A percentile compares a stretch with the other conserved stretches of the same genome.
Evolutionary conservation across 1,140 invertebrate genomes (phyloP).

Genomic region (Drosophila azteca): DNA sequence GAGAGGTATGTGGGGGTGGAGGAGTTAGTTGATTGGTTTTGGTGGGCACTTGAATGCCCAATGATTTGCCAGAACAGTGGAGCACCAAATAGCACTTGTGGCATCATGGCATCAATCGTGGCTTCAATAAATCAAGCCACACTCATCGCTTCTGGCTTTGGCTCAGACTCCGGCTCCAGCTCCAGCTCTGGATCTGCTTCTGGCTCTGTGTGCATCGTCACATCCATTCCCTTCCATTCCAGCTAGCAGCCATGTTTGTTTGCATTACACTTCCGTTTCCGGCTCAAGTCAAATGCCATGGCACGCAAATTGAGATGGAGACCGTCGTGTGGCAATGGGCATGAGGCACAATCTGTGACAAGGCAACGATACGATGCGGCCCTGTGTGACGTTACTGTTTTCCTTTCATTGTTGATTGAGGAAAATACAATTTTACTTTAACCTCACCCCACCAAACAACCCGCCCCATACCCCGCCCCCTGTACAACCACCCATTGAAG

Average conservation of each 20-base stretch:
- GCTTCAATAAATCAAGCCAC: constrained; percentile 62
- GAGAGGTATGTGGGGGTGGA: constrained; percentile 1
- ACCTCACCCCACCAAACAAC: background rate
- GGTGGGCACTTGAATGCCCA: constrained; percentile 53
- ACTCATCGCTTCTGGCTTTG: constrained; percentile 31
- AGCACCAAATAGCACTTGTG: constrained; percentile 56
- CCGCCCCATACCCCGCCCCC: background rate
- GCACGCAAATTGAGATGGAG: constrained; percentile 63
- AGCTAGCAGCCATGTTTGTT: constrained; percentile 36
- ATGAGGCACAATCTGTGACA: constrained; percentile 10
- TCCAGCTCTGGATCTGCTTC: background rate
- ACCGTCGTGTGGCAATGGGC: constrained; percentile 4
- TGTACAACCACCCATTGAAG: background rate
- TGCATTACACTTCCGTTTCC: constrained; percentile 66
- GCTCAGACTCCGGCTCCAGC: constrained; percentile 10
- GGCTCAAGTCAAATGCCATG: constrained; percentile 55
- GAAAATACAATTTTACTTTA: constrained; percentile 49
- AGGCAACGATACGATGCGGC: constrained; percentile 16
- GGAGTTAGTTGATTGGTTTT: constrained; percentile 19
- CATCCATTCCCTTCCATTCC: background rate
- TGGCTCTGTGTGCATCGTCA: background rate
- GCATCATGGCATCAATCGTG: constrained; percentile 61
- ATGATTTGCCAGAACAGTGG: constrained; percentile 53
- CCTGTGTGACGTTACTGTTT: constrained; percentile 33
- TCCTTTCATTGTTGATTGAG: constrained; percentile 39